These are phyloP conservation scores for Drosophila suzukii DNA, from an alignment of 1,140 invertebrate species.

Conservation along the genomic window DNA sequence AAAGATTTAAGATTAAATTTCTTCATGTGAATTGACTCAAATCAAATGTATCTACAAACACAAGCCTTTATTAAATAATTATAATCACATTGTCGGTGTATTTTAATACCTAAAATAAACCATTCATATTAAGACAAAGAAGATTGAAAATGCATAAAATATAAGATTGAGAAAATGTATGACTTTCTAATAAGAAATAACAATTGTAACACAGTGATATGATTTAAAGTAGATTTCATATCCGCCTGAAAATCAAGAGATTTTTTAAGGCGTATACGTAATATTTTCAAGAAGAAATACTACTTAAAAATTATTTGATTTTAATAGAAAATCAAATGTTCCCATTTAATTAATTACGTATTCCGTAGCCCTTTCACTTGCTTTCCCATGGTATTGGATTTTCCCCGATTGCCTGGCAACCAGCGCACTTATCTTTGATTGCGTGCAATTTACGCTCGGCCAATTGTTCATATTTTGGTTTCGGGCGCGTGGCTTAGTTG, in stretches of 20 bases:
- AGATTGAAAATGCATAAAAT: neutral
- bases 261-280: neutral
- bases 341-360: neutral
- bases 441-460: constrained; percentile 33
- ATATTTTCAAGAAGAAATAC: neutral
- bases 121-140: neutral
- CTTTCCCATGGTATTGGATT: neutral
- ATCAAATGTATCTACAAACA: too few species aligned
- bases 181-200: too few species aligned
- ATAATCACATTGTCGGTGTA: too few species aligned
- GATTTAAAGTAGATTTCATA: too few species aligned
- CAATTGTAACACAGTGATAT: too few species aligned
- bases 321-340: too few species aligned
- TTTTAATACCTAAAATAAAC: neutral
- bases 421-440: constrained; percentile 41
- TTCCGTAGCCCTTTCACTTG: neutral
- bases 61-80: too few species aligned
- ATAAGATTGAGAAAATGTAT: neutral
- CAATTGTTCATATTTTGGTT: constrained; percentile 44
- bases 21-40: neutral
- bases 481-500: constrained; percentile 18
- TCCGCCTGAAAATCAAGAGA: too few species aligned
- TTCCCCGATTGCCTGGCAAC: constrained; percentile 4
- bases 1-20: neutral
- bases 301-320: too few species aligned